These are phyloP conservation scores for Callionymus lyra DNA, from an alignment of 2,113 vertebrate species.

Conservation along the genomic window DNA sequence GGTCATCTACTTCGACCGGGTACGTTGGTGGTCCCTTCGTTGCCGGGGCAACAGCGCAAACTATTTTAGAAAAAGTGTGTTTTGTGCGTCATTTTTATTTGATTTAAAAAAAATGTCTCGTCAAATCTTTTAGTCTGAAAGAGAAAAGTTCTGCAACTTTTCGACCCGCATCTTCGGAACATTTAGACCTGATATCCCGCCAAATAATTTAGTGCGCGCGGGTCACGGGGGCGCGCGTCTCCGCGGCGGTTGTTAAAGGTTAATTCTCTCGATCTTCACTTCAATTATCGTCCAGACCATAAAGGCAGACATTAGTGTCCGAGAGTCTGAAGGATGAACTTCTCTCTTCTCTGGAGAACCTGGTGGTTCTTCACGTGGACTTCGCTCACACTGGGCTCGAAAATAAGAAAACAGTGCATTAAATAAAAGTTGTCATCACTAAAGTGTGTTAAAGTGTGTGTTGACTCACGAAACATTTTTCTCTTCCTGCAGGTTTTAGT, in stretches of 20 bases:
- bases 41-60: too few species aligned
- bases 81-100: too few species aligned
- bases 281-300: conserved; percentile 46
- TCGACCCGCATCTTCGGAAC: conserved; percentile 8
- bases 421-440: too few species aligned
- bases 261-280: conserved; percentile 49
- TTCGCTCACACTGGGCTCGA: too few species aligned
- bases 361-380: too few species aligned
- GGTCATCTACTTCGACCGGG: conserved; percentile 96
- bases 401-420: too few species aligned
- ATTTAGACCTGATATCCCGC: conserved; percentile 22
- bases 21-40: too few species aligned
- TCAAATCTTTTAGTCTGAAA: too few species aligned
- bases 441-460: too few species aligned
- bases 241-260: conserved; percentile 46
- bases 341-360: too few species aligned
- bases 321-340: conserved; percentile 3
- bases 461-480: conserved; percentile 3
- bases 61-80: too few species aligned
- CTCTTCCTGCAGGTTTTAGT: conserved; percentile 77
- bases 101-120: too few species aligned
- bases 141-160: conserved; percentile 15
- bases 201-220: conserved; percentile 49
- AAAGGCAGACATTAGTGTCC: conserved; percentile 47
- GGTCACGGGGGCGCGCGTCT: conserved; percentile 29